Conservation (phyloP, 2,888 invertebrate species). For the Lordiphosa andalusiaca region DNA sequence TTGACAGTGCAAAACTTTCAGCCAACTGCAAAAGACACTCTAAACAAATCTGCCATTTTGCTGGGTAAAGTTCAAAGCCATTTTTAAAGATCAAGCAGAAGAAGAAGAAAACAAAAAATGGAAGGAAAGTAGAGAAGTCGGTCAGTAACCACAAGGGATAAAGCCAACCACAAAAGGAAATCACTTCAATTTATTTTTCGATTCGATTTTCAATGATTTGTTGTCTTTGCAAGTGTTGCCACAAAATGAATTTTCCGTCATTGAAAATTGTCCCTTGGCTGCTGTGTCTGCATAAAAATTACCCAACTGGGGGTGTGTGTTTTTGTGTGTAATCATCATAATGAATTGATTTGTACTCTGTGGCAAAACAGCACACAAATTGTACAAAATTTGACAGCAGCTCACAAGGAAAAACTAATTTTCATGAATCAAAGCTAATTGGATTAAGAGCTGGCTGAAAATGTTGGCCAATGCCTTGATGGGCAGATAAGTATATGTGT, state of each 20-base stretch:
- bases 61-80: constrained; percentile 56
- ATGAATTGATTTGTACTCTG: constrained; percentile 33
- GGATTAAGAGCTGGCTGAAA: constrained; percentile 26
- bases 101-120: constrained; percentile 1
- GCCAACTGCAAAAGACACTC: constrained; percentile 10
- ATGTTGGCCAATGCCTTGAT: not conserved
- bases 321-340: constrained; percentile 38
- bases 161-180: constrained; percentile 32
- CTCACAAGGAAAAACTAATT: constrained; percentile 16
- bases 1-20: constrained; percentile 31
- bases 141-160: constrained; percentile 18
- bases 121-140: constrained; percentile 9
- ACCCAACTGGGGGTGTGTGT: constrained; percentile 27
- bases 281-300: constrained; percentile 36
- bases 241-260: constrained; percentile 37
- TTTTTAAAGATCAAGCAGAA: constrained; percentile 56
- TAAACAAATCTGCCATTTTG: constrained; percentile 12
- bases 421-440: constrained; percentile 52
- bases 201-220: constrained; percentile 59
- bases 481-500: constrained; percentile 3
- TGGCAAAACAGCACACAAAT: constrained; percentile 5
- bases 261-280: constrained; percentile 13
- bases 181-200: constrained; percentile 72
- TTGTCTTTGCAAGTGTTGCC: constrained; percentile 37
- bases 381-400: constrained; percentile 15